Percentiles rank a stretch among this genome's conserved stretches.
Conservation (phyloP, 2,888 invertebrate genomes). For the Spisula subtruncata region DNA sequence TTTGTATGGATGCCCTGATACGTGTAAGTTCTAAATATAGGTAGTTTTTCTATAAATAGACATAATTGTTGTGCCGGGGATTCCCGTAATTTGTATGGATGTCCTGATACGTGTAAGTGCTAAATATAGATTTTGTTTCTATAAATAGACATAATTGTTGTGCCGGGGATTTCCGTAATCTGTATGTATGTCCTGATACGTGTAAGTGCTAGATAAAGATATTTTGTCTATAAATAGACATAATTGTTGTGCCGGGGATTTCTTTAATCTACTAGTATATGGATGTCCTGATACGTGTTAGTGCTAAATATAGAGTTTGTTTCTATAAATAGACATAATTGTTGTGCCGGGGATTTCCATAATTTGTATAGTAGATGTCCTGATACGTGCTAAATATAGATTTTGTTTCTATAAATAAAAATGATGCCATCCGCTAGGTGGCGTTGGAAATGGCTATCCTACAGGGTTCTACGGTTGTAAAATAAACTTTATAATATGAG, state of each 20-base stretch:
- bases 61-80: too few relatives aligned
- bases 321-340: too few relatives aligned
- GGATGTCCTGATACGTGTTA: slow-evolving; percentile 62
- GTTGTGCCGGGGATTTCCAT: slow-evolving; percentile 49
- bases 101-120: slow-evolving; percentile 57
- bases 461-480: too few relatives aligned
- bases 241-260: slow-evolving; percentile 64
- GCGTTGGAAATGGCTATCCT: too few relatives aligned
- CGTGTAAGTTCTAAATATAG: slow-evolving; percentile 44
- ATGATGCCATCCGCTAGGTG: too few relatives aligned
- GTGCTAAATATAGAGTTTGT: neutral
- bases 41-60: too few relatives aligned
- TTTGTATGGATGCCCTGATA: slow-evolving; percentile 64
- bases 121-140: too few relatives aligned
- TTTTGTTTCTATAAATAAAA: slow-evolving; percentile 2
- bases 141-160: slow-evolving; percentile 62
- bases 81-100: slow-evolving; percentile 66
- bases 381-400: slow-evolving; percentile 15
- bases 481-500: too few relatives aligned
- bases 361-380: slow-evolving; percentile 67
- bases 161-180: slow-evolving; percentile 61
- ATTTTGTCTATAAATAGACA: slow-evolving; percentile 34
- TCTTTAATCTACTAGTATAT: slow-evolving; percentile 67
- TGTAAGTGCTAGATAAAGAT: slow-evolving; percentile 40
- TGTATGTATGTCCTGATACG: slow-evolving; percentile 61